Evolutionary conservation across 2,797 vertebrate species (phyloP).

Genomic region (Fistularia tabacaria): DNA sequence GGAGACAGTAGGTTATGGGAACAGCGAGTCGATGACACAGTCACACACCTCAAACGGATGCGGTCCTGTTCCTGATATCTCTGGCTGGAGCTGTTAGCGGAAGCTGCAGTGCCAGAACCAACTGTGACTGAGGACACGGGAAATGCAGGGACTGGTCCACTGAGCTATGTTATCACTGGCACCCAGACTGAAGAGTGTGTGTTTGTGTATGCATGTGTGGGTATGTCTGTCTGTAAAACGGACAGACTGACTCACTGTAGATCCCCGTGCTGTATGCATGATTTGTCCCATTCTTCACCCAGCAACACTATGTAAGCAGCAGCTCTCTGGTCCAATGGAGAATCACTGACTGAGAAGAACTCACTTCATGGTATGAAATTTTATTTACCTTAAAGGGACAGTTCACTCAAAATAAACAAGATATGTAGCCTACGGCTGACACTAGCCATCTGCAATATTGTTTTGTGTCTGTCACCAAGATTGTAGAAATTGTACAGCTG

Average conservation of each 20-base stretch:
- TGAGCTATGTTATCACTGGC: constrained; percentile 71
- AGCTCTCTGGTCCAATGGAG: constrained; percentile 38
- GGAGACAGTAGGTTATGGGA: constrained; percentile 56
- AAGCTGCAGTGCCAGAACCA: constrained; percentile 72
- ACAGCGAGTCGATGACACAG: constrained; percentile 37
- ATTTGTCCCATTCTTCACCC: constrained; percentile 67
- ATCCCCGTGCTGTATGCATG: constrained; percentile 68
- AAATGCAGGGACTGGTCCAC: constrained; percentile 49
- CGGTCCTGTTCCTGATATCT: constrained; percentile 49
- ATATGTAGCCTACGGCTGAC: no score
- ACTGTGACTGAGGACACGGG: constrained; percentile 65
- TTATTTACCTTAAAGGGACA: constrained; percentile 1
- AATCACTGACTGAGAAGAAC: constrained; percentile 37
- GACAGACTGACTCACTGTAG: constrained; percentile 53
- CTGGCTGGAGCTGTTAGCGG: constrained; percentile 53
- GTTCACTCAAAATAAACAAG: no score
- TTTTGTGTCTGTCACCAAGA: no score
- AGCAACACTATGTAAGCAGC: constrained; percentile 65
- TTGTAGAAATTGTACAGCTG: no score
- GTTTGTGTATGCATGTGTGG: constrained; percentile 48
- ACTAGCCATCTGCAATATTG: no score
- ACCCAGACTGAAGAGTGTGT: constrained; percentile 48
- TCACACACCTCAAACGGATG: constrained; percentile 50
- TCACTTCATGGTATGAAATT: constrained; percentile 1
- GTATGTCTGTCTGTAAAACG: constrained; percentile 44